These are phyloP conservation scores for Leptodactylus fallax DNA, from an alignment of 2,797 vertebrate species.

Conservation along the genomic window DNA sequence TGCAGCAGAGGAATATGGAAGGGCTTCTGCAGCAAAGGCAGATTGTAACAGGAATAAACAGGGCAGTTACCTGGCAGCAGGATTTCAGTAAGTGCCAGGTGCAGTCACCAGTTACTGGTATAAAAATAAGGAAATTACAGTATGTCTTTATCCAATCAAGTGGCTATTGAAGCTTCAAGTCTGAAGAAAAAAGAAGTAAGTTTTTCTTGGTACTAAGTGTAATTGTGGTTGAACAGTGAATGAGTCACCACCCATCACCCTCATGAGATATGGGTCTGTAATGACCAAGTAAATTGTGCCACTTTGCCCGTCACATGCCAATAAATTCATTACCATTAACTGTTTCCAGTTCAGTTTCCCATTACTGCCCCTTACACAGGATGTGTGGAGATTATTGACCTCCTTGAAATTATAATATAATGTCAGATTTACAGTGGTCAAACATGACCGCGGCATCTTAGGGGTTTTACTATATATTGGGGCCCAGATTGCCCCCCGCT, in stretches of 20 bases:
- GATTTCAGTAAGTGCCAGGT: not conserved
- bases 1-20: not conserved
- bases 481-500: too few relatives aligned
- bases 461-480: too few relatives aligned
- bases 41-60: not conserved
- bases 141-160: not conserved
- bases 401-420: too few relatives aligned
- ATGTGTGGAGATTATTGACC: too few relatives aligned
- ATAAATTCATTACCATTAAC: not conserved
- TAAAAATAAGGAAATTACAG: not conserved
- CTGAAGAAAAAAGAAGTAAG: not conserved
- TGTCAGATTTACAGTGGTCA: too few relatives aligned
- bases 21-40: not conserved
- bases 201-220: not conserved
- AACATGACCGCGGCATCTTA: too few relatives aligned
- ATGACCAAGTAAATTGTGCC: not conserved
- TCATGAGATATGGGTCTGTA: not conserved
- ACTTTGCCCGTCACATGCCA: not conserved
- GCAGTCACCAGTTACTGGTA: not conserved
- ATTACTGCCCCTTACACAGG: too few relatives aligned
- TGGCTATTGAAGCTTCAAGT: not conserved
- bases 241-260: not conserved
- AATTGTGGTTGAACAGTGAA: not conserved
- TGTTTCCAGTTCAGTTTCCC: too few relatives aligned
- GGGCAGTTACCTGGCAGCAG: not conserved